These are phyloP conservation scores for Labeo rohita DNA, from an alignment of 2,113 vertebrate species.

Conservation along the genomic window DNA sequence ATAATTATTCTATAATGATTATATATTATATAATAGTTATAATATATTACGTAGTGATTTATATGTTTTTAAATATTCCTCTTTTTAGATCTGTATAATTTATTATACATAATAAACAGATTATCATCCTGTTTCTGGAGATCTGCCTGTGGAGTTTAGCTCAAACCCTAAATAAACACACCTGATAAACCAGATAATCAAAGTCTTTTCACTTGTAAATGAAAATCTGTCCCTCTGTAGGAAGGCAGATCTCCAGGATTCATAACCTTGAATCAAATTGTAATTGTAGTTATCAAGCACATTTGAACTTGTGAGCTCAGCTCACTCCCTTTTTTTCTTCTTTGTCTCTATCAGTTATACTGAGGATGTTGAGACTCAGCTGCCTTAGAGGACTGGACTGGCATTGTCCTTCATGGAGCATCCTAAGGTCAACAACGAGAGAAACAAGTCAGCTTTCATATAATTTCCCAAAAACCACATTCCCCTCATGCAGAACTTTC, in stretches of 20 bases:
- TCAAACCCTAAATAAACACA: neutral
- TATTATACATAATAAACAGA: neutral
- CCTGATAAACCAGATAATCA: neutral
- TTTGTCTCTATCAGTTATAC: neutral
- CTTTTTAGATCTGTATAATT: neutral
- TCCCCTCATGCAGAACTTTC: neutral
- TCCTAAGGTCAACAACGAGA: constrained; percentile 37
- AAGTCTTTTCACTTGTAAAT: neutral
- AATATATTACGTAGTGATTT: neutral
- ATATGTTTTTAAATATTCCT: neutral
- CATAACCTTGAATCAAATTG: neutral
- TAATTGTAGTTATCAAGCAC: neutral
- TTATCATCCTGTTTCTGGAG: neutral
- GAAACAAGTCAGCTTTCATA: neutral
- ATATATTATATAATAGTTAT: no score
- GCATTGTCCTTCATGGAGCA: neutral
- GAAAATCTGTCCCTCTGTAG: neutral
- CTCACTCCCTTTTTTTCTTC: neutral
- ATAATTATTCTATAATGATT: no score
- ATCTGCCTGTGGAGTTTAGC: neutral
- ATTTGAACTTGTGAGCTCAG: neutral
- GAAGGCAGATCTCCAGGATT: neutral
- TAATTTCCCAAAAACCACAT: neutral
- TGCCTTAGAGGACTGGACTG: constrained; percentile 53
- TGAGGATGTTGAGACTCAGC: constrained; percentile 58